Base-by-base conservation (phyloP, 1,140 invertebrate genomes). In the Periplaneta americana region DNA sequence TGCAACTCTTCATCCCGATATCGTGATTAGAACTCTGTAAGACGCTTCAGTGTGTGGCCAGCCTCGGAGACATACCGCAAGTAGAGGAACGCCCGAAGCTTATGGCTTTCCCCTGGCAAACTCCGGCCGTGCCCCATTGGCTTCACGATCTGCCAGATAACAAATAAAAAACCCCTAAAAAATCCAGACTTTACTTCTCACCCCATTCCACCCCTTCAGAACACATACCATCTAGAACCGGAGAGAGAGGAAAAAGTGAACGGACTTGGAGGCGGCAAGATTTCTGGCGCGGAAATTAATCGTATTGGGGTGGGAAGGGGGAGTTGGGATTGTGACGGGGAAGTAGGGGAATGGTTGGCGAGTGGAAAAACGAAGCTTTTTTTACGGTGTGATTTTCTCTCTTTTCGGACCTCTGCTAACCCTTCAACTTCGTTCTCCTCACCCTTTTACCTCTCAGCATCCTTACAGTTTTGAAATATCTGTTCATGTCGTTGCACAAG, bases 251-350 rank as follows among this genome's bases (percentile, higher is more conserved):
- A 66, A 66, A 66, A 66, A 66, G 48, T 28, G 48, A 66, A 66
- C 48, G n/a, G 48, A 33, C 35, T 36, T n/a, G 0, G 35, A 77
- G 75, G 75, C 75, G 75, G 75, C 75, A 77, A 77, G 75, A 77
- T 77, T 77, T 77, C 75, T 77, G 75, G 75, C 75, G 75, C 75
- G 75, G 75, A 36, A 77, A 77, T 77, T 77, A 77, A 77, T 77
- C 75, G 75, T 77, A 77, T 77, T 77, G 75, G 33, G 48, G 48
- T n/a, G 22, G n/a, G 11, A 66, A 66, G n/a, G 48, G 48, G 4
- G n/a, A n/a, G n/a, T 28, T 66, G 48, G 48, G 48, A 1, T 66
- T 66, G 48, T 66, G 48, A 66, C 28, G 48, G 48, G 48, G 13
- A 8, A 66, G 48, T 6, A 66, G 48, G 48, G n/a, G 15, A 17